Base-by-base conservation (phyloP, 1,140 invertebrate species). In the Cepaea nemoralis region DNA sequence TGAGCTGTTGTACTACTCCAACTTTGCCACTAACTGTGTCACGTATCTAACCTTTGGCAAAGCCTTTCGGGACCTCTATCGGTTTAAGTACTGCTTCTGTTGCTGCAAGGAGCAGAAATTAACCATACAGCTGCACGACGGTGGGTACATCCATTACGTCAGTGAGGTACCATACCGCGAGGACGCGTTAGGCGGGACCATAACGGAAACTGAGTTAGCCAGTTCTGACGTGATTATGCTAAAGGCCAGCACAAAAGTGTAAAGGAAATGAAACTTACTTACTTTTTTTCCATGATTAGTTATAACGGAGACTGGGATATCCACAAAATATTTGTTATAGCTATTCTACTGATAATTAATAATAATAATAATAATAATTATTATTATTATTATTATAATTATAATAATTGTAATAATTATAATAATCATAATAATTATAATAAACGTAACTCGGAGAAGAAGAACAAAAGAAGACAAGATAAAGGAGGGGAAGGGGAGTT, bases 11-110 rank as follows among this genome's bases (percentile, higher is more conserved):
- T 82, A 75, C 66, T 84, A 82, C 63, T 76, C 79, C 55, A 82
- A 82, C 73, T 84, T 84, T 75, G 81, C 80, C 55, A 55, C 78
- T 42, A 84, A 82, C 73, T 82, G 80, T 59, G 45, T 80, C n/a
- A 69, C 82, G 14, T 82, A 82, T 40, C 37, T 82, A 35, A 27
- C 69, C 12, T 84, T 80, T 67, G 83, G 83, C 12, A 77, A 82
- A 40, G 66, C 71, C 10, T 84, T 84, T 67, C 55, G 81, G 6
- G 59, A 75, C 12, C 77, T 84, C 14, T 84, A 82, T 40, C 55
- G 1, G 1, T 1, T 40, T 3, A 27, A 2, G 3, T 70, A 19
- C 69, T 70, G 19, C 35, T 40, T 39, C 69, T 42, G 73, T 22
- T 33, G n/a, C 5, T 37, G 50, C 59, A 16, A 37, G n/a, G 24